Base-by-base conservation (phyloP, 2,888 invertebrate species). In the Cistogaster globosa region DNA sequence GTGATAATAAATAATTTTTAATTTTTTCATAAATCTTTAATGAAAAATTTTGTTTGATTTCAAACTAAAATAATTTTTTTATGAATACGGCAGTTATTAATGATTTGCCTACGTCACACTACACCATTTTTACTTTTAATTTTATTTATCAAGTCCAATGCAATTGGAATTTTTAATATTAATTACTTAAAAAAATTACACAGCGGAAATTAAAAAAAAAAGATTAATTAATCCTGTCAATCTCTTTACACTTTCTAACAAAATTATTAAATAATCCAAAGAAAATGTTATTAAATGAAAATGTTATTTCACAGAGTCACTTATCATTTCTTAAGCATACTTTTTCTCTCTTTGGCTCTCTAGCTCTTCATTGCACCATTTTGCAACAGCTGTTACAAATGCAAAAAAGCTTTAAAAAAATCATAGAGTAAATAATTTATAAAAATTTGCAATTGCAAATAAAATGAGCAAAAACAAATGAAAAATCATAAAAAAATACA, bases 341-440 rank as follows among this genome's bases (percentile, higher is more conserved):
- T 32, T 6, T 7, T 32, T 5, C 6, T 32, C 16, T 51, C 36
- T 51, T 5, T 38, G 16, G 6, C 0, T 26, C 14, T 38, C 12
- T n/a, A 1, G 11, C 22, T n/a, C 22, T 22, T 20, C 18, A 1
- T 8, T 38, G 36, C 16, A 55, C 9, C 22, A 36, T 58, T 22
- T 12, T 53, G 45, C 12, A 18, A 55, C 67, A 58, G 65, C 65
- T 76, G 76, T 67, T 58, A 6, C 38, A 68, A 55, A 12, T 14
- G 26, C 1, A 42, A 55, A 75, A 65, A 55, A 75, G 75, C 75
- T 57, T 32, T 36, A 2, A 36, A 55, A n/a, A 75, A 53, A 48
- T 22, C 26, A 74, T 53, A 62, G 32, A 67, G 26, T 12, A 53
- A 32, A 8, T 45, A 38, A 45, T 1, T n/a, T 18, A 32, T 11